Percentiles rank a stretch among this genome's conserved stretches.
Conservation (phyloP, 2,888 invertebrate genomes). For the Leptinotarsa peninsularis region DNA sequence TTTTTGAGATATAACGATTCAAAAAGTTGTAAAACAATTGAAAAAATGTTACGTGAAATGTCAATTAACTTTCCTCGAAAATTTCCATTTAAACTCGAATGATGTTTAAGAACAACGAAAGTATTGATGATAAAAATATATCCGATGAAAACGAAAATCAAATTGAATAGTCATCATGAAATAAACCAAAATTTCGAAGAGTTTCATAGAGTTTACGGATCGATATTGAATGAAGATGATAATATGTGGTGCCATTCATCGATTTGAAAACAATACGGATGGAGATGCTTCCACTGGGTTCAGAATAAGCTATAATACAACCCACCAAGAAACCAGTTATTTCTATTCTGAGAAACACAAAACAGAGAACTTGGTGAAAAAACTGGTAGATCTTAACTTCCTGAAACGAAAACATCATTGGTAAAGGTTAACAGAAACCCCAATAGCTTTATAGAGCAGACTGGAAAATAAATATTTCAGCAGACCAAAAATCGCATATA, state of each 20-base stretch:
- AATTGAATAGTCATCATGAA: constrained; percentile 17
- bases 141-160: constrained; percentile 25
- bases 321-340: constrained; percentile 3
- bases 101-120: background rate
- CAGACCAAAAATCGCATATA: too few relatives aligned
- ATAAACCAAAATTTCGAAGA: background rate
- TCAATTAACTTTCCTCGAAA: constrained; percentile 21
- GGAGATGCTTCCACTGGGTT: constrained; percentile 39
- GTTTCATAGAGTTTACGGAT: too few relatives aligned
- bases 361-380: too few relatives aligned
- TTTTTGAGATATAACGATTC: too few relatives aligned
- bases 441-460: constrained; percentile 31
- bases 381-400: constrained; percentile 25
- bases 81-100: background rate
- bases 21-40: too few relatives aligned
- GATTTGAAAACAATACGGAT: constrained; percentile 41
- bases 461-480: background rate
- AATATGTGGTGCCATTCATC: constrained; percentile 18
- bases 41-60: constrained; percentile 31
- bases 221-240: too few relatives aligned
- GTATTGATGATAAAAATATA: constrained; percentile 22
- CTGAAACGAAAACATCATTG: constrained; percentile 11
- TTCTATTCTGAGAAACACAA: background rate
- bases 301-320: constrained; percentile 39
- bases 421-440: constrained; percentile 14